These are phyloP conservation scores for Cyphomyrus discorhynchus DNA, from an alignment of 2,113 vertebrate genomes.

Conservation along the genomic window DNA sequence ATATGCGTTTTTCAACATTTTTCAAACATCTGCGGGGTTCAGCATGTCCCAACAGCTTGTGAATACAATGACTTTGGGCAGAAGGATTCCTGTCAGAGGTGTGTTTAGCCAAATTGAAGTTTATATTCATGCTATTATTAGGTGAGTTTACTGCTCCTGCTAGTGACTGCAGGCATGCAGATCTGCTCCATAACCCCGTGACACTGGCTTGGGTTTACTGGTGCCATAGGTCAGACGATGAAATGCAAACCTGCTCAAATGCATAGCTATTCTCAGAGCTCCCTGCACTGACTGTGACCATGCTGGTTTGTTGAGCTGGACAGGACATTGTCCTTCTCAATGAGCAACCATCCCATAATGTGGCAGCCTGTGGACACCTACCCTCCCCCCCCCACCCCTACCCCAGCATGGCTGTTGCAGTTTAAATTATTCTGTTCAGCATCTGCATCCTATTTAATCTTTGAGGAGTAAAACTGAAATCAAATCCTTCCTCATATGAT, in stretches of 20 bases:
- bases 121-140: background rate
- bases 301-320: background rate
- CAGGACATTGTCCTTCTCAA: background rate
- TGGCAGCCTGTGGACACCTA: background rate
- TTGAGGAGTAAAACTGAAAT: background rate
- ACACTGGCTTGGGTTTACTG: background rate
- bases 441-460: constrained; percentile 1
- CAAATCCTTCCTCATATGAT: background rate
- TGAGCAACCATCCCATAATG: background rate
- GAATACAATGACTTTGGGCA: background rate
- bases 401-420: background rate
- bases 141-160: background rate
- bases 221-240: background rate
- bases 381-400: background rate
- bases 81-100: background rate
- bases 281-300: background rate
- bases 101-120: background rate
- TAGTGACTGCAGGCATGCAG: background rate
- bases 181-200: background rate
- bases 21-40: background rate
- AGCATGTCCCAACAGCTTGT: background rate
- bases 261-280: background rate
- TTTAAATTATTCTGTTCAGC: background rate
- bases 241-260: background rate
- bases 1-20: background rate